Evolutionary conservation across 2,888 invertebrate species (phyloP).

Genomic region (Plebejus melissa): DNA sequence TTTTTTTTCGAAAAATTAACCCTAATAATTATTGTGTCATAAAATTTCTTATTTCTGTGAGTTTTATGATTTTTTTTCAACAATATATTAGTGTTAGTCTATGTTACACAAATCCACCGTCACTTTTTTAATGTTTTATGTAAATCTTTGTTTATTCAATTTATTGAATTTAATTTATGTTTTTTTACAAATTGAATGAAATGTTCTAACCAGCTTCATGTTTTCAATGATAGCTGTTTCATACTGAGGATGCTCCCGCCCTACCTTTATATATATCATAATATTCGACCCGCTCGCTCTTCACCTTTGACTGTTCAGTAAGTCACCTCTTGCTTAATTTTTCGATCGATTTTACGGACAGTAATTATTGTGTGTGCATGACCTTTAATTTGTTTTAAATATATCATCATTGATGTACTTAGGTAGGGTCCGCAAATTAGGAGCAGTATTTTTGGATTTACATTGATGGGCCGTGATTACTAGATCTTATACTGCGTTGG

Average conservation of each 20-base stretch:
- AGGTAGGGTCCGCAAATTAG: not conserved
- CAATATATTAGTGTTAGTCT: too few species aligned
- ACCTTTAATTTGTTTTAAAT: constrained; percentile 19
- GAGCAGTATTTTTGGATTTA: too few species aligned
- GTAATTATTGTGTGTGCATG: constrained; percentile 55
- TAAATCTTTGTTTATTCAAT: not conserved
- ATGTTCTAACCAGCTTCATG: constrained; percentile 67
- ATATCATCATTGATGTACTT: constrained; percentile 14
- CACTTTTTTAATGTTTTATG: not conserved
- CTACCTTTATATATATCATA: constrained; percentile 74
- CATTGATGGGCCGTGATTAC: too few species aligned
- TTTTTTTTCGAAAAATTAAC: too few species aligned
- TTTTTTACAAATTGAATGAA: not conserved
- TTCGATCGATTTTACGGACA: constrained; percentile 59
- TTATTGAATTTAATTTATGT: not conserved
- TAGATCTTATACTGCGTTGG: too few species aligned
- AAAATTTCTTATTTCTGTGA: not conserved
- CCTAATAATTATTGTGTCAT: not conserved
- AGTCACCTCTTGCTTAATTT: constrained; percentile 56
- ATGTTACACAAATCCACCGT: not conserved
- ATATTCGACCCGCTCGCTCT: constrained; percentile 66
- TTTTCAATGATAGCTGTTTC: constrained; percentile 42
- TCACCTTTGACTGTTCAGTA: constrained; percentile 70
- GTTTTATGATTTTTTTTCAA: not conserved
- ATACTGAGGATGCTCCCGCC: constrained; percentile 54